Evolutionary conservation across 53 echinoderm and acorn worm genomes (phyloP), one percentile per base, ranked within the genome.

Genomic region (Antedon mediterranea): DNA sequence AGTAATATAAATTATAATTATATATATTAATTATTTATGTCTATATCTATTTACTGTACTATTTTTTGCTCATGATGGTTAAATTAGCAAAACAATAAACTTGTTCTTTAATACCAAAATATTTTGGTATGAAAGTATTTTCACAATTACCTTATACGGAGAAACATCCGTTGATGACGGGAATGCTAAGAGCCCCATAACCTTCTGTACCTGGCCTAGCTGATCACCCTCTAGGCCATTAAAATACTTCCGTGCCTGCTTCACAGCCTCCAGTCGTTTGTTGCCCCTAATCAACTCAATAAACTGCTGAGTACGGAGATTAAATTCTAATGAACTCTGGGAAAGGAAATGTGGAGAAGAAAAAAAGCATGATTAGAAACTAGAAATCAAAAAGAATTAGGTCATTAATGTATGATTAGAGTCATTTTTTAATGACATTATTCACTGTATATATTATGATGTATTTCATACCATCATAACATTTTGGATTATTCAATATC

Each of bases 271-370:
- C 32, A 89, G 76, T 34, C 91, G 90, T 73, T 81, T 74, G 76
- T 94, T 89, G 32, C 76, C 41, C 43, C 88, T 80, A 44, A 94
- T 89, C 73, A 91, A 79, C 81, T 94, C 94, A 32, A 94, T 91
- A 80, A 94, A 94, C 76, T 94, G 91, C 75, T 94, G 94, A 8
- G 89, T 91, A 27, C 94, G 73, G 27, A 94, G 89, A 80, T 94
- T 94, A 79, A 94, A 91, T 81, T 94, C 94, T 77, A 94, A 84
- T 15, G 91, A 89, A 57, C 94, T 94, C 94, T 94, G 79, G 9
- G 71, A 43, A 34, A n/a, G 42, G 76, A 28, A n/a, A 57, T 2
- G 23, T 13, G 57, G 57, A 57, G 57, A 57, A 57, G 57, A 57
- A 57, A 57, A 57, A 57, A 41, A 15, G 26, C 9, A 3, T 57